A percentile compares a stretch with the other conserved stretches of the same genome.
These are phyloP conservation scores for Astyanax mexicanus DNA, from an alignment of 2,797 vertebrate genomes.

Conservation along the genomic window DNA sequence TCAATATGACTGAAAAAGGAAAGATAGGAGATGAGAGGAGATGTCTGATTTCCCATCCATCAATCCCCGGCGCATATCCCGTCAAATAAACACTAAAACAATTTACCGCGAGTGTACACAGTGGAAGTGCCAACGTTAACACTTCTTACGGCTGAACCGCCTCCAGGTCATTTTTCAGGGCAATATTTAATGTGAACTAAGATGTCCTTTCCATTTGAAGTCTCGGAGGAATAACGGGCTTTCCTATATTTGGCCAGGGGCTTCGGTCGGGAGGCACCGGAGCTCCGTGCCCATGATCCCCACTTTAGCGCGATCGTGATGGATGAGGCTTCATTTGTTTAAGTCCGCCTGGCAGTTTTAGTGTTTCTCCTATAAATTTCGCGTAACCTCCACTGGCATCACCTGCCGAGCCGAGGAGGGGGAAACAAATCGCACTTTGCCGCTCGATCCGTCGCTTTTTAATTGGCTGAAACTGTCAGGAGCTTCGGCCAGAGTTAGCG, in stretches of 20 bases:
- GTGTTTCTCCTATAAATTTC: conserved; percentile 89
- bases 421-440: conserved; percentile 87
- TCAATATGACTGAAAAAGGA: conserved; percentile 92
- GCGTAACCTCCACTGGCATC: conserved; percentile 86
- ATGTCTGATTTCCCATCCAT: conserved; percentile 85
- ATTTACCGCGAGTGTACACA: conserved; percentile 91
- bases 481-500: conserved; percentile 79
- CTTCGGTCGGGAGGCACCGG: conserved; percentile 75
- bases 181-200: conserved; percentile 88
- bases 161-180: conserved; percentile 84
- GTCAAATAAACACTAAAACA: conserved; percentile 93
- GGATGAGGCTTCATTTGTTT: conserved; percentile 87
- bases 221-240: conserved; percentile 82
- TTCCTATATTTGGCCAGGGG: conserved; percentile 91
- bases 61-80: conserved; percentile 88
- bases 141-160: conserved; percentile 86
- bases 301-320: conserved; percentile 85
- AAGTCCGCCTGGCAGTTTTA: conserved; percentile 88
- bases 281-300: conserved; percentile 79
- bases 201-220: conserved; percentile 87
- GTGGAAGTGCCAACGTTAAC: conserved; percentile 92
- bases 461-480: conserved; percentile 88
- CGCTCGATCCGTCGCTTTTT: conserved; percentile 76
- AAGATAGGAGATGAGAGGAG: conserved; percentile 84
- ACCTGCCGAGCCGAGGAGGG: conserved; percentile 82